These are phyloP conservation scores for Polietes domitor DNA, from an alignment of 2,888 invertebrate species.

Conservation along the genomic window DNA sequence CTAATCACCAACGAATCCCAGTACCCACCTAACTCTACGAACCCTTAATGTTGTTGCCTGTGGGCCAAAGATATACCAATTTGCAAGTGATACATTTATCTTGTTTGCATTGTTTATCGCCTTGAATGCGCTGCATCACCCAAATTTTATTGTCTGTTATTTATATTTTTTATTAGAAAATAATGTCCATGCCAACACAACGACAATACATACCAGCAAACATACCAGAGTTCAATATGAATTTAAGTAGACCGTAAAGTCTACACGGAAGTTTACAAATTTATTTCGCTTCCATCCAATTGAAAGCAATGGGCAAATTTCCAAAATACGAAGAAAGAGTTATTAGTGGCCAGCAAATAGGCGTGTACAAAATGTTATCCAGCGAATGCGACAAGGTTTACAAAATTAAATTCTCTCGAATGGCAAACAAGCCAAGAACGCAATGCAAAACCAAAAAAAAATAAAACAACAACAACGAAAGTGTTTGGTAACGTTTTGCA, in stretches of 20 bases:
- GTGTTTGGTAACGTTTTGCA: background rate
- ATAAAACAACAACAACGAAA: background rate
- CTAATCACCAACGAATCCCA: too few species aligned
- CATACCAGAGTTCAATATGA: background rate
- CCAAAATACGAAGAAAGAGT: conserved; percentile 39
- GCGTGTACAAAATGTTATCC: background rate
- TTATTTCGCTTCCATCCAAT: conserved; percentile 25
- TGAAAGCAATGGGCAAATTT: conserved; percentile 52
- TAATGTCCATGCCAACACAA: too few species aligned
- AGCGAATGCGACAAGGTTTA: background rate
- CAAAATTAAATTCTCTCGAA: too few species aligned
- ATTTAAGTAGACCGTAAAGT: background rate
- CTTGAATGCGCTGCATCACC: background rate
- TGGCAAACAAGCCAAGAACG: too few species aligned
- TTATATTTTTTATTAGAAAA: background rate
- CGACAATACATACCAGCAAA: too few species aligned
- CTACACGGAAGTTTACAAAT: background rate
- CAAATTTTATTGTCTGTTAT: background rate
- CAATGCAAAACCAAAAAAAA: background rate
- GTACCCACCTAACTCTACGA: too few species aligned
- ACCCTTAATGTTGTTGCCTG: too few species aligned
- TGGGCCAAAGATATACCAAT: too few species aligned
- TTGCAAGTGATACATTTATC: background rate
- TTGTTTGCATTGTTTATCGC: background rate
- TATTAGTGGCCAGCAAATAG: background rate